A percentile compares a stretch with the other conserved stretches of the same genome.
Evolutionary conservation across 2,113 vertebrate genomes (phyloP).

Genomic region (Shinisaurus crocodilurus): DNA sequence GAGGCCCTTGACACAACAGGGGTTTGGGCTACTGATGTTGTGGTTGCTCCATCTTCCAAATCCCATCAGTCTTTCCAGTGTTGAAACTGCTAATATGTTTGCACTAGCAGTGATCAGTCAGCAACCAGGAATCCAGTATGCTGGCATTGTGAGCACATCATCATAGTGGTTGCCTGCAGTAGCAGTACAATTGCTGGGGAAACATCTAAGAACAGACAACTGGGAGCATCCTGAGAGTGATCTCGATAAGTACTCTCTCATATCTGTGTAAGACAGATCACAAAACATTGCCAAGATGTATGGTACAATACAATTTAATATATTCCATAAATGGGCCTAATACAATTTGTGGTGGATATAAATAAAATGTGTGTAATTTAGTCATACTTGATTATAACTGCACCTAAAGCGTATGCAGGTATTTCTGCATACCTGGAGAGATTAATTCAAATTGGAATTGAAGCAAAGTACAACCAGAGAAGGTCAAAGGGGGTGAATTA

Average conservation of each 20-base stretch:
- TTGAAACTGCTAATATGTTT: not conserved
- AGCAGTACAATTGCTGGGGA: not conserved
- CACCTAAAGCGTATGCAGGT: not conserved
- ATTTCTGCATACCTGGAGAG: not conserved
- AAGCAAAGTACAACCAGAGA: not conserved
- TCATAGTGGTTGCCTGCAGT: not conserved
- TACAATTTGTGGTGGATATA: not conserved
- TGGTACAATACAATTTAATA: not conserved
- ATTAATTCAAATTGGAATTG: not conserved
- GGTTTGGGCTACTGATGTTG: not conserved
- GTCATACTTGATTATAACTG: not conserved
- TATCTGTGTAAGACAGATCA: not conserved
- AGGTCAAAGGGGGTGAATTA: not conserved
- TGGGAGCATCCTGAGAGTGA: not conserved
- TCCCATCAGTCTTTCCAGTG: not conserved
- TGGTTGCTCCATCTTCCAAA: not conserved
- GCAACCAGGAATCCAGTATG: not conserved
- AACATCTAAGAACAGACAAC: not conserved
- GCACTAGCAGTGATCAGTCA: not conserved
- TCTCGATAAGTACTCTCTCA: not conserved
- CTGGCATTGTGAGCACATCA: not conserved
- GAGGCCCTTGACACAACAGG: not conserved
- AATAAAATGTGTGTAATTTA: not conserved
- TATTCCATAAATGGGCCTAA: not conserved
- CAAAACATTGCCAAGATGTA: not conserved